These are phyloP conservation scores for Branchellion lobata DNA, from an alignment of 2,888 invertebrate species.

Conservation along the genomic window DNA sequence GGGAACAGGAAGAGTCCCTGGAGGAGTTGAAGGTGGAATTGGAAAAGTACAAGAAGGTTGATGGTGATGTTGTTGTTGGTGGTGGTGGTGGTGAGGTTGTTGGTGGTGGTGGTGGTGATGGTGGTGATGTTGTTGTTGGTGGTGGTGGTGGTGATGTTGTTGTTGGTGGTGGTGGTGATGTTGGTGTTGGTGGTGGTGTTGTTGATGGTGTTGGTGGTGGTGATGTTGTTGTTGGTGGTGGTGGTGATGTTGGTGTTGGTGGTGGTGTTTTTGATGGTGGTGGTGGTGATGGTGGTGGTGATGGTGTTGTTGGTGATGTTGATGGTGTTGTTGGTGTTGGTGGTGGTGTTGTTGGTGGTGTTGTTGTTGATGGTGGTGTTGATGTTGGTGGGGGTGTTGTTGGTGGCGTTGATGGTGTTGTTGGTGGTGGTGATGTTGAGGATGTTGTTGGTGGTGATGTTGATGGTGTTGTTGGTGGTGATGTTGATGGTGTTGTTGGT, in stretches of 20 bases:
- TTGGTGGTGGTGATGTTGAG: no score
- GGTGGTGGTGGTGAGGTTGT: slow-evolving; percentile 95
- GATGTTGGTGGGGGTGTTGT: no score
- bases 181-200: slow-evolving; percentile 99
- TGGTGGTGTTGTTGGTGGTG: no score
- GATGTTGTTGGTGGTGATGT: no score
- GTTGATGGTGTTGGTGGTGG: slow-evolving; percentile 94
- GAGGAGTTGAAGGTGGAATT: slow-evolving; percentile 53
- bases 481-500: no score
- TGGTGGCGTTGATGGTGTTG: no score
- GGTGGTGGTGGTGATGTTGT: slow-evolving; percentile 11
- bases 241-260: neutral
- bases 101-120: slow-evolving; percentile 96
- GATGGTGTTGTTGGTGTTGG: no score
- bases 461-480: no score
- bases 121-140: slow-evolving; percentile 81
- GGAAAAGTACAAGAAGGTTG: slow-evolving; percentile 72
- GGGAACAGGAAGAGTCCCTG: slow-evolving; percentile 53
- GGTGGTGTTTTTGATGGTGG: neutral
- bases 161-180: slow-evolving; percentile 80
- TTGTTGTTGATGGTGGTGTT: neutral
- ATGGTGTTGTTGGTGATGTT: no score
- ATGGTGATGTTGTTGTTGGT: slow-evolving; percentile 98
- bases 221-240: slow-evolving; percentile 74
- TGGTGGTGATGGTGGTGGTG: no score